Percentiles rank a stretch among this genome's conserved stretches.
These are phyloP conservation scores for Tipula helvola DNA, from an alignment of 2,888 invertebrate genomes.

Conservation along the genomic window DNA sequence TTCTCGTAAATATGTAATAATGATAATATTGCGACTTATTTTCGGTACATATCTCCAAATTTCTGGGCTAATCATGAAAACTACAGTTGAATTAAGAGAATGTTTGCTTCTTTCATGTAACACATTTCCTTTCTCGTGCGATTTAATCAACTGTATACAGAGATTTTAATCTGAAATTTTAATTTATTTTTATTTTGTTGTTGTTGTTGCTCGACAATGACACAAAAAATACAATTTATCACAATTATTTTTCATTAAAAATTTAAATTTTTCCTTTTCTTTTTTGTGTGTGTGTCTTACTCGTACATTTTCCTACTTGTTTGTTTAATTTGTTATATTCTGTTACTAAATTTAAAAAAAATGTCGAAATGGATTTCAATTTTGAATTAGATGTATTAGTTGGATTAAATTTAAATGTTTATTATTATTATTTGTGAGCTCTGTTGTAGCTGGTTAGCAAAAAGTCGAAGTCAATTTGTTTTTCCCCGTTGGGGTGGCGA, in stretches of 20 bases:
- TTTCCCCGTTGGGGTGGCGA: neutral
- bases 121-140: neutral
- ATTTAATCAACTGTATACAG: neutral
- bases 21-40: neutral
- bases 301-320: neutral
- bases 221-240: neutral
- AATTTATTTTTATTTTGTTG: neutral
- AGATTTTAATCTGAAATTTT: neutral
- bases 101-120: neutral
- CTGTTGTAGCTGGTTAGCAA: neutral
- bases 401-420: neutral
- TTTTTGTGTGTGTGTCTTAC: neutral
- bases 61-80: neutral
- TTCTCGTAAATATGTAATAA: neutral
- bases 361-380: neutral
- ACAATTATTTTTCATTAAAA: constrained; percentile 4
- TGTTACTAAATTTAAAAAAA: neutral
- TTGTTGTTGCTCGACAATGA: neutral
- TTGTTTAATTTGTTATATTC: neutral
- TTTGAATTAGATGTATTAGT: neutral
- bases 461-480: neutral
- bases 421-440: neutral
- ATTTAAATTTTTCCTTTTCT: neutral
- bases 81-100: neutral
- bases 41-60: neutral